Evolutionary conservation across 37 sponge, comb jelly and placozoan genomes (phyloP), one percentile per base, ranked within the genome.

Genomic region (Spongilla lacustris): DNA sequence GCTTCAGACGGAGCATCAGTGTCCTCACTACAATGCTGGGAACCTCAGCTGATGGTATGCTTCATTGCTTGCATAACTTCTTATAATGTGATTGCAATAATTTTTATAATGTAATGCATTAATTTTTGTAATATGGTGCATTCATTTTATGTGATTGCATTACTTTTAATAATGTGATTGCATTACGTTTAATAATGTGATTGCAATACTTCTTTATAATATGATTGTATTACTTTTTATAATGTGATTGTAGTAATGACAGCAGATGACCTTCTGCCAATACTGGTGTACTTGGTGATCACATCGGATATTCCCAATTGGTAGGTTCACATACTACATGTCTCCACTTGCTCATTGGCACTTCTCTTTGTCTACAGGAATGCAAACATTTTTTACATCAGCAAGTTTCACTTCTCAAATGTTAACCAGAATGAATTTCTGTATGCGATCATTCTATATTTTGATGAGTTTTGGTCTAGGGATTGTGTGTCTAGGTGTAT

Each of bases 241-340:
- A 21, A 9, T 68, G 6, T 13, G 74, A 37, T 36, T 68, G 36
- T 76, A 89, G 92, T 83, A 17, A 24, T 98, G 78, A 92, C 94
- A 31, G 96, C 97, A 69, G 99, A 98, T 81, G 99, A 98, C 70
- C 92, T 98, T 17, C 90, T 98, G 19, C 97, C 99, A n/a, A 66
- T 98, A 4, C 92, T 96, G 6, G 87, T 93, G 31, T 92, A 88
- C 69, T 89, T 98, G 23, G 82, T 96, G 58, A 81, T 98, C 77
- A 84, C 84, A 19, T 92, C 91, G 28, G 97, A 98, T 41, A 95
- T 98, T 29, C 94, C 99, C 31, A 96, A 96, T 79, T 98, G 99
- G 99, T 94, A 71, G 77, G 36, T 27, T 27, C 14, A 22, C 34
- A 22, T 41, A 10, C 36, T 35, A 17, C 12, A 11, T 14, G 11